A percentile compares a stretch with the other conserved stretches of the same genome.
phyloP scores from a whole-genome alignment of 2,888 invertebrate genomes.

The Mythimna impura region DNA sequence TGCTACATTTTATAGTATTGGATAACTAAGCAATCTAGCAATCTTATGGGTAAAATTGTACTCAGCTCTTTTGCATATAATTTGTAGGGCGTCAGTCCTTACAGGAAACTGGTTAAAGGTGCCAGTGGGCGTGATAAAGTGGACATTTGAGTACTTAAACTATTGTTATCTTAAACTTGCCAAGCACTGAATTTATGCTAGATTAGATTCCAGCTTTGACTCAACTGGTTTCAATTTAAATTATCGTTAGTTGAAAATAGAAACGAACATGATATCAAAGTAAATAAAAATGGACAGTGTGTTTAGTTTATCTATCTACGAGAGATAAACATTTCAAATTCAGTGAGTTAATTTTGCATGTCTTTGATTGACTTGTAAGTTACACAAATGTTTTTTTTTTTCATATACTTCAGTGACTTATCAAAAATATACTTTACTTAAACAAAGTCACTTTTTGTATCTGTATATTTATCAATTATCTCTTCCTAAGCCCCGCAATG shows the following conservation, averaged over 20 bases:
- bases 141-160: slow-evolving; percentile 31
- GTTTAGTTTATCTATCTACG: slow-evolving; percentile 7
- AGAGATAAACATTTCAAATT: slow-evolving; percentile 5
- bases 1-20: not conserved
- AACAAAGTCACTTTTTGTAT: too few species aligned
- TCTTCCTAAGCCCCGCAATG: too few species aligned
- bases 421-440: too few species aligned
- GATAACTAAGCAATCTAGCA: not conserved
- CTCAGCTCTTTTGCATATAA: not conserved
- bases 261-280: slow-evolving; percentile 10
- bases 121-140: slow-evolving; percentile 44
- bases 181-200: slow-evolving; percentile 41
- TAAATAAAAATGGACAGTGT: slow-evolving; percentile 22
- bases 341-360: not conserved
- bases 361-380: not conserved
- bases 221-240: slow-evolving; percentile 17
- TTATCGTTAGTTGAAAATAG: slow-evolving; percentile 3
- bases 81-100: not conserved
- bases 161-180: slow-evolving; percentile 49
- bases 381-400: not conserved
- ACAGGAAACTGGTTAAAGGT: slow-evolving; percentile 20
- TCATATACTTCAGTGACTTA: too few species aligned
- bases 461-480: too few species aligned
- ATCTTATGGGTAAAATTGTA: not conserved
- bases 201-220: slow-evolving; percentile 11